Evolutionary conservation across 2,797 vertebrate genomes (phyloP), one percentile per base, ranked within the genome.

Genomic region (Schizopygopsis malacanthus): DNA sequence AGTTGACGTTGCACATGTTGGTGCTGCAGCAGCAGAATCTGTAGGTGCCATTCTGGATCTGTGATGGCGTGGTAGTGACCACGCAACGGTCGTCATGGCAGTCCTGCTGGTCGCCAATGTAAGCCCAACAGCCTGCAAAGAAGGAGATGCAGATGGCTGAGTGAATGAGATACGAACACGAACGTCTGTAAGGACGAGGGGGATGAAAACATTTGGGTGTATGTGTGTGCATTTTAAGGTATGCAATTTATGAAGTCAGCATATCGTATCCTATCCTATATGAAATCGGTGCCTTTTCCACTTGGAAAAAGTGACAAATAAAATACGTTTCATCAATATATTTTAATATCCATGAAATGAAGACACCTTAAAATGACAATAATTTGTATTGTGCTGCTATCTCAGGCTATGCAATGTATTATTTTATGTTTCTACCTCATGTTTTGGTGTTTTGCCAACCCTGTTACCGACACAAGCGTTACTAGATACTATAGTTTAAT

Each of bases 11-110:
- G 93, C 98, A 99, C 92, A 98, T 93, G 91, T 97, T 94, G 2
- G 92, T 95, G 85, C 95, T 97, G 91, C 98, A 99, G 94, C 98
- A 99, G 92, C 98, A 99, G 93, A 99, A 99, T 37, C 96, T 95
- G 2, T 97, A 97, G 6, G 95, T 98, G 82, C 96, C 96, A 86
- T 97, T 98, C 90, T 97, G 97, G 90, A 97, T 95, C 92, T 95
- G 94, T 33, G 96, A 95, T 6, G 96, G 96, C 0, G 95, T 94
- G 20, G 94, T 95, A 18, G 96, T 96, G 81, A 97, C 96, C 79
- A 97, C 95, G 84, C 98, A 99, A 92, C 96, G 97, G 89, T 97
- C 95, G 72, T 95, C 95, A 83, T 95, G 94, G 93, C 98, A 99
- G 85, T 97, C 96, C 87, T 96, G 96, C 72, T 96, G 95, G 87